Conservation (phyloP, 2,888 invertebrate species). For the Drosophila phalerata region DNA sequence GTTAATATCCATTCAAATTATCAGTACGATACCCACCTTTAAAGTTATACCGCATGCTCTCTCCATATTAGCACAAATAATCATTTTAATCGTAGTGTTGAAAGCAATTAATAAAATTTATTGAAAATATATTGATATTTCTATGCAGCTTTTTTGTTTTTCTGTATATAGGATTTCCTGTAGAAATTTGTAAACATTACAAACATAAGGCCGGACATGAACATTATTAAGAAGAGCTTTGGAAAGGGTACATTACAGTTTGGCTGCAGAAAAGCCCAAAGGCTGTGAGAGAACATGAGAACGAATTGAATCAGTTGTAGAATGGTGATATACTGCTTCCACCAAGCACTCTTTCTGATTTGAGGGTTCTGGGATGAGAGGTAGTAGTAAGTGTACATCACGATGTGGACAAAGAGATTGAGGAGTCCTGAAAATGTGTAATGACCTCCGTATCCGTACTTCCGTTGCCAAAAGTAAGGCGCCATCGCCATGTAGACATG, state of each 20-base stretch:
- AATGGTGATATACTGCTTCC: slow-evolving; percentile 58
- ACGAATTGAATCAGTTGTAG: slow-evolving; percentile 52
- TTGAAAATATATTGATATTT: too few species aligned
- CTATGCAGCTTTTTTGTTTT: slow-evolving; percentile 2
- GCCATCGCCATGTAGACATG: slow-evolving; percentile 46
- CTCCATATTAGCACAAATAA: too few species aligned
- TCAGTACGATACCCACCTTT: too few species aligned
- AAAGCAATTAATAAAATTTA: too few species aligned
- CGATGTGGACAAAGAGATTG: slow-evolving; percentile 41
- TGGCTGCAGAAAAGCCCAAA: slow-evolving; percentile 34
- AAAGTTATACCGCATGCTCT: too few species aligned
- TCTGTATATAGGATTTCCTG: slow-evolving; percentile 31
- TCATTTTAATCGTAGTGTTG: too few species aligned
- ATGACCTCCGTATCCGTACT: slow-evolving; percentile 58
- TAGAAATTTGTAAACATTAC: slow-evolving; percentile 57
- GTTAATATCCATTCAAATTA: too few species aligned
- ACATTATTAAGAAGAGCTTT: slow-evolving; percentile 6
- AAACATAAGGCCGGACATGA: slow-evolving; percentile 38
- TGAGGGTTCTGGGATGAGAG: slow-evolving; percentile 31
- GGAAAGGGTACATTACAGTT: slow-evolving; percentile 26
- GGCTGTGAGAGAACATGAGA: slow-evolving; percentile 30
- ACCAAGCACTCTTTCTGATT: slow-evolving; percentile 35
- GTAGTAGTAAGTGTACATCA: slow-evolving; percentile 62
- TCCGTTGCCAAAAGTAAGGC: slow-evolving; percentile 23
- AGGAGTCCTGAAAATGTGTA: slow-evolving; percentile 28